Base-by-base conservation (phyloP, 2,888 invertebrate genomes). In the Caenorhabditis parvicauda region DNA sequence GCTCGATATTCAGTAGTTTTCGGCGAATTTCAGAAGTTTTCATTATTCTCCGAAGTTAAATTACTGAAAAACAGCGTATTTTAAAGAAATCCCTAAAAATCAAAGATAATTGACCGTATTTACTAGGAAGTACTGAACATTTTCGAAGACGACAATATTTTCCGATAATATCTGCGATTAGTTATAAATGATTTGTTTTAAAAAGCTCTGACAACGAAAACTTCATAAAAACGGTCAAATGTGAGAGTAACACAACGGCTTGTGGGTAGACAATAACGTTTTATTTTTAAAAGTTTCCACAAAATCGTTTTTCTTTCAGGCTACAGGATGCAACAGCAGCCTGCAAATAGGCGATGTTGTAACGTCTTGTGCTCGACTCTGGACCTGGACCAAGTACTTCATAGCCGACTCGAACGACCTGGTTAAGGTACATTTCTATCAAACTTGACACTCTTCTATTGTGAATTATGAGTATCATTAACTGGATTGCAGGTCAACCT, bases 331-430 rank as follows among this genome's bases (percentile, higher is more conserved):
- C 1, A 47, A 39, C 1, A 55, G 64, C 25, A 45, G 21, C 12
- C 39, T 68, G 37, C 14, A 54, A 7, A 56, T 52, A 1, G 68
- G 68, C 7, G 68, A 68, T 49, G 35, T 68, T 7, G 68, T 68
- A 9, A 63, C 60, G 5, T 54, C 62, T 24, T 63, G 63, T 39
- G 62, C 59, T 21, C 57, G 58, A 38, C 38, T 66, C 9, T 68
- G 68, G 68, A 62, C 68, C 1, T 68, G 68, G 68, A 63, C 65
- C 4, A 56, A 58, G 41, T 56, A 54, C 28, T 68, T 68, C 38
- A 51, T 68, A 35, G 57, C 59, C 14, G 68, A 68, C 38, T 48
- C 47, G 28, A 42, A 45, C n/a, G 68, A 65, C 46, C 54, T 68
- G n/a, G 63, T 63, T 27, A 68, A 68, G 49, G 68, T 68, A 25